These are phyloP conservation scores for Accipiter cooperii DNA, from an alignment of 2,113 vertebrate genomes.

Conservation along the genomic window DNA sequence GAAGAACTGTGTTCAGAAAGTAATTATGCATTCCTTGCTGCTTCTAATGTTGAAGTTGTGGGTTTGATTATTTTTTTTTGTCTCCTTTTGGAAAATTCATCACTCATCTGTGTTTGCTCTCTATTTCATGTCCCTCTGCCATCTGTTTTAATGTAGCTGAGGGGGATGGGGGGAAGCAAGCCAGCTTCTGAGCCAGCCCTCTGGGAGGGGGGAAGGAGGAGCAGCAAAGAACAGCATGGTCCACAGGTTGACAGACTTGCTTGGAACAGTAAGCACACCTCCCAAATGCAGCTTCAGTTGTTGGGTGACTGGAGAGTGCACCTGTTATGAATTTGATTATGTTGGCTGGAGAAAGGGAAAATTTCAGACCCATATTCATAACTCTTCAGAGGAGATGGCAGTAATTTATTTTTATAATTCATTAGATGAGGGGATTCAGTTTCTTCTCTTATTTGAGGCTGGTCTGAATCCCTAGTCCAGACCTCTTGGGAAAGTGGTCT, in stretches of 20 bases:
- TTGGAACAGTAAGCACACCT: neutral
- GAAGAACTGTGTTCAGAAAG: neutral
- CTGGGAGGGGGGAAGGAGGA: neutral
- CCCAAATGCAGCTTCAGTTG: neutral
- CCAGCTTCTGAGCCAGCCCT: neutral
- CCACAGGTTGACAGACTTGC: neutral
- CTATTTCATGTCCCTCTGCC: conserved; percentile 12
- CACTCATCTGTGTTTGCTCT: conserved; percentile 3
- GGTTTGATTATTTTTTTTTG: neutral
- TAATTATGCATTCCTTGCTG: conserved; percentile 13
- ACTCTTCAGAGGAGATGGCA: neutral
- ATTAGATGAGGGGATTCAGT: neutral
- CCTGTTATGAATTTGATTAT: neutral
- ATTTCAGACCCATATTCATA: neutral
- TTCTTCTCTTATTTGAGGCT: neutral
- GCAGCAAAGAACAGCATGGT: neutral
- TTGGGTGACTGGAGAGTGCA: neutral
- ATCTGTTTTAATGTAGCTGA: conserved; percentile 31
- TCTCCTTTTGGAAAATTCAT: conserved; percentile 12
- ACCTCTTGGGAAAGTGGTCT: neutral
- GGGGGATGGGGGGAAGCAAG: neutral
- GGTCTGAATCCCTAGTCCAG: neutral
- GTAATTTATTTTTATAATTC: neutral
- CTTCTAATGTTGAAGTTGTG: neutral
- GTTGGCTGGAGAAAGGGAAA: neutral